These are phyloP conservation scores for Caenorhabditis doughertyi DNA, from an alignment of 2,888 invertebrate genomes.

Conservation along the genomic window DNA sequence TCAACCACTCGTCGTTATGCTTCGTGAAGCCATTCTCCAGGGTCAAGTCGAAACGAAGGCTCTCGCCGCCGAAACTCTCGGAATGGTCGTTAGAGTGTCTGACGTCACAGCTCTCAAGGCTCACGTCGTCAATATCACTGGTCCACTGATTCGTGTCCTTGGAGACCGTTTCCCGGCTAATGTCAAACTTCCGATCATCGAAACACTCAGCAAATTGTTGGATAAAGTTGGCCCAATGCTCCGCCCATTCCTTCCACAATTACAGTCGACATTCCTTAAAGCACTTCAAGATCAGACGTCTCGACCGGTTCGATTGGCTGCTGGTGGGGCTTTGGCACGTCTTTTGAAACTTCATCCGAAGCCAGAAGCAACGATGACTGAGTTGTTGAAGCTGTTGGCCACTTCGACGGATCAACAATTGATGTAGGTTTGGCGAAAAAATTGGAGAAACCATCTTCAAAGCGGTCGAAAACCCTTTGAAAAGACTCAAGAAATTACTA, in stretches of 20 bases:
- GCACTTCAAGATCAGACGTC: conserved; percentile 90
- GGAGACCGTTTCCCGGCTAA: conserved; percentile 90
- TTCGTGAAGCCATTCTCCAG: conserved; percentile 93
- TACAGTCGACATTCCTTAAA: conserved; percentile 98
- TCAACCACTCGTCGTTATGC: conserved; percentile 93
- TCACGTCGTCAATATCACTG: conserved; percentile 97
- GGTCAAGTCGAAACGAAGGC: conserved; percentile 87
- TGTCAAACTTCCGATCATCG: conserved; percentile 96
- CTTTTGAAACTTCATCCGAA: conserved; percentile 89
- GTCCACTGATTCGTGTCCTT: conserved; percentile 96
- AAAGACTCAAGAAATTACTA: neutral
- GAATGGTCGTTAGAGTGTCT: conserved; percentile 87
- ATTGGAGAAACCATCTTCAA: too few relatives aligned
- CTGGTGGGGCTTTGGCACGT: conserved; percentile 70
- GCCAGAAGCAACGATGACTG: conserved; percentile 95
- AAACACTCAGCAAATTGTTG: conserved; percentile 93
- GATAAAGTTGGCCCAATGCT: conserved; percentile 91
- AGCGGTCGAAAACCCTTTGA: neutral
- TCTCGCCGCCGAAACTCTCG: conserved; percentile 93
- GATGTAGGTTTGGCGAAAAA: conserved; percentile 83
- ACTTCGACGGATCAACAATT: conserved; percentile 91
- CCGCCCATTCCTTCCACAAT: conserved; percentile 97
- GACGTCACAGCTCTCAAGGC: conserved; percentile 83
- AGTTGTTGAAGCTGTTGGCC: conserved; percentile 92
- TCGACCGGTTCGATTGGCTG: conserved; percentile 71